phyloP scores from a whole-genome alignment of 2,797 vertebrate genomes.

The Morus bassanus region DNA sequence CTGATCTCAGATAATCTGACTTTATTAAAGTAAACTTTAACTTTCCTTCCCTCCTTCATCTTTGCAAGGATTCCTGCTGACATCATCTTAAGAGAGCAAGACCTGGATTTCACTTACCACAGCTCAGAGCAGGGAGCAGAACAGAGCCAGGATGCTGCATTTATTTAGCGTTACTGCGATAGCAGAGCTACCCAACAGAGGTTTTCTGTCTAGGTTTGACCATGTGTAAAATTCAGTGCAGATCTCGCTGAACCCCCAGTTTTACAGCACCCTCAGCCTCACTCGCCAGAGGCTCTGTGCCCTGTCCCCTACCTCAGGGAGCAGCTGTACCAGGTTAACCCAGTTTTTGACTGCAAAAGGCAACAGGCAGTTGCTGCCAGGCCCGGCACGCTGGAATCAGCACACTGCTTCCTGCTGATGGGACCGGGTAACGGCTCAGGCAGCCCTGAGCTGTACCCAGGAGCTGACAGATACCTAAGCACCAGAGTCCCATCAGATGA shows the following conservation, averaged over 20 bases:
- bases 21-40: neutral
- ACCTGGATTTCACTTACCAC: neutral
- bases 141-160: neutral
- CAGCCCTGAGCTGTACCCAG: neutral
- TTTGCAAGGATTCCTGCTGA: neutral
- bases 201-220: neutral
- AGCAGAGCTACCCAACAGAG: neutral
- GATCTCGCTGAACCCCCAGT: accelerated
- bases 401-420: neutral
- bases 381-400: neutral
- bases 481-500: neutral
- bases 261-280: neutral
- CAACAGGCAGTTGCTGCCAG: neutral
- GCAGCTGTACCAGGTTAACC: neutral
- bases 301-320: neutral
- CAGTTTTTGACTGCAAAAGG: neutral
- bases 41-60: neutral
- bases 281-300: neutral
- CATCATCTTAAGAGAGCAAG: neutral
- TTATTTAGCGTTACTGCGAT: neutral
- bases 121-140: neutral
- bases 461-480: neutral
- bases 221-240: accelerated
- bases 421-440: accelerated
- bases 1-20: too few species aligned